Evolutionary conservation across 64 coral and sea anemone genomes (phyloP), one percentile per base, ranked within the genome.

Genomic region (Montipora foliosa): DNA sequence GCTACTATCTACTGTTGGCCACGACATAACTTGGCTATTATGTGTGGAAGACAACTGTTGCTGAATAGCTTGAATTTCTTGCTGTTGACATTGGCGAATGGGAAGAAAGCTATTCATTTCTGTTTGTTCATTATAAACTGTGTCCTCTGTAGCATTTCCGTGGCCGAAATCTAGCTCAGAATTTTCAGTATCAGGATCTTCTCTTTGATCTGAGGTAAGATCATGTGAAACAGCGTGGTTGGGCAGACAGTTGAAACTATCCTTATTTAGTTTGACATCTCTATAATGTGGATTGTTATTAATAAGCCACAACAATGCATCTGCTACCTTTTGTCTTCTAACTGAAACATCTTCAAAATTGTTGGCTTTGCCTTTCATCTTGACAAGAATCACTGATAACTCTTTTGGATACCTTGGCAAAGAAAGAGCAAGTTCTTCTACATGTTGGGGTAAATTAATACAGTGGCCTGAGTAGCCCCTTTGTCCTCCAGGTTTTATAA

Each of bases 281-380:
- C 25, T 89, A 75, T 89, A 89, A 76, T 88, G 66, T 79, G 75
- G 88, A 78, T 90, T 90, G 60, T 90, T 90, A 48, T 66, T 15
- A 70, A 79, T 90, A 25, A 90, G 88, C 88, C 88, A 90, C 6
- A 60, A 25, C 44, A 90, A 80, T 58, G 88, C 88, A 25, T 90
- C 64, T 47, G 77, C 45, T n/a, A 80, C 88, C 6, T 79, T 61
- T n/a, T 90, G 48, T 80, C 37, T 78, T 79, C 88, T 79, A 12
- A 90, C 88, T 49, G 20, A 79, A 64, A 80, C 19, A 55, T 55
- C 52, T 55, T 55, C 0, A 70, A 90, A 79, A 4, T 48, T 79
- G 49, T 78, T 60, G 2, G 2, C 76, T 90, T 79, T 89, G 19
- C 47, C 86, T 62, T 88, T 76, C 44, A 71, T 70, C 72, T 51